These are phyloP conservation scores for Tragelaphus imberbis DNA, from an alignment of 2,113 vertebrate species.

Conservation along the genomic window DNA sequence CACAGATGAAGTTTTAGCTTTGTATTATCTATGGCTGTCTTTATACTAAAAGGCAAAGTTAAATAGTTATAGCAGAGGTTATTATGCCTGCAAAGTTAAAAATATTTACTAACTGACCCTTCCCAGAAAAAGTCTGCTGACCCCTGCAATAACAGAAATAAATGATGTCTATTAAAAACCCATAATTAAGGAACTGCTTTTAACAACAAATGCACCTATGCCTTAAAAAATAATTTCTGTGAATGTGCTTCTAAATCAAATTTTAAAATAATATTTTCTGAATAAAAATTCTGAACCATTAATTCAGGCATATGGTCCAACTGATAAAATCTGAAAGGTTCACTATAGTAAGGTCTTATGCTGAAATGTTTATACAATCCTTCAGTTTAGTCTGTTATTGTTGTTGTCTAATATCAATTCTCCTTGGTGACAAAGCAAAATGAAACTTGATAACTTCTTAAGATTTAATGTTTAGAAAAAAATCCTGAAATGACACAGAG, in stretches of 20 bases:
- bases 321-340: neutral
- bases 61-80: neutral
- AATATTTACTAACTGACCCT: neutral
- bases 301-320: neutral
- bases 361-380: neutral
- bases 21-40: neutral
- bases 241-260: neutral
- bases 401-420: neutral
- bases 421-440: constrained; percentile 12
- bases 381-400: neutral
- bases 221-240: neutral
- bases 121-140: neutral
- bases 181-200: neutral
- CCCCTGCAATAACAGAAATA: neutral
- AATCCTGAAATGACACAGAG: neutral
- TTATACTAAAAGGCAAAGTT: neutral
- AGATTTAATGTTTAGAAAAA: neutral
- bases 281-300: neutral
- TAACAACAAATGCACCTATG: neutral
- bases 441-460: neutral
- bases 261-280: neutral
- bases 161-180: neutral
- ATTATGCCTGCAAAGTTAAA: neutral
- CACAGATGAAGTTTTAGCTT: neutral
- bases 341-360: neutral